phyloP scores from a whole-genome alignment of 2,113 vertebrate species.

The Sprattus sprattus region DNA sequence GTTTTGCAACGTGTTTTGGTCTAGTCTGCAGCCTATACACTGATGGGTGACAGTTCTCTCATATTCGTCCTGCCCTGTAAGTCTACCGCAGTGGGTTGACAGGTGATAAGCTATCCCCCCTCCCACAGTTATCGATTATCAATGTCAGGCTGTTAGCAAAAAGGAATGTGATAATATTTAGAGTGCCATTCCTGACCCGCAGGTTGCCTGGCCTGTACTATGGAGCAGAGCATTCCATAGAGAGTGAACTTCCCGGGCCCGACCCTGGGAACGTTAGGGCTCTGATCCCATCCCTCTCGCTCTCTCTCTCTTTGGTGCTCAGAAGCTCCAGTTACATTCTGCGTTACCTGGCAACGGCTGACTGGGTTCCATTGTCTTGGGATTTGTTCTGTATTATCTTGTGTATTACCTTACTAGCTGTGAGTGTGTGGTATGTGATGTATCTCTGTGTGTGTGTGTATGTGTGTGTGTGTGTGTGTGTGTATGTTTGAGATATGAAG shows the following conservation, averaged over 20 bases:
- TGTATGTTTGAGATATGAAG: neutral
- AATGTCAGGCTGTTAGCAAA: neutral
- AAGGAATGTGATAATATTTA: neutral
- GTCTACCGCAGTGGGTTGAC: neutral
- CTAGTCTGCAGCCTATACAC: neutral
- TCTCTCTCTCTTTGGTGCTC: neutral
- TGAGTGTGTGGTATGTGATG: neutral
- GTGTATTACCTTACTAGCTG: conserved; percentile 6
- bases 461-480: neutral
- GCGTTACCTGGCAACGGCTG: neutral
- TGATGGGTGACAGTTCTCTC: neutral
- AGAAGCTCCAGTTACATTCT: neutral
- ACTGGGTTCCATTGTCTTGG: neutral
- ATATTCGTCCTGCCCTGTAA: neutral
- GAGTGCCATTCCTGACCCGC: neutral
- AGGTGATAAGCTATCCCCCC: neutral
- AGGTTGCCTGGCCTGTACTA: neutral
- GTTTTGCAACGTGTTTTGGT: neutral
- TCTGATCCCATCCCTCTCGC: neutral
- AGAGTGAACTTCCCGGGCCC: neutral
- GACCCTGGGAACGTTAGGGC: neutral
- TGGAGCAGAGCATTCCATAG: neutral
- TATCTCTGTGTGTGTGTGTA: neutral
- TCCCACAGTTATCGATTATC: neutral
- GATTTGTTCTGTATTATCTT: conserved; percentile 1